A percentile compares a stretch with the other conserved stretches of the same genome.
Evolutionary conservation across 2,888 invertebrate genomes (phyloP).

Genomic region (Epicampocera succincta): DNA sequence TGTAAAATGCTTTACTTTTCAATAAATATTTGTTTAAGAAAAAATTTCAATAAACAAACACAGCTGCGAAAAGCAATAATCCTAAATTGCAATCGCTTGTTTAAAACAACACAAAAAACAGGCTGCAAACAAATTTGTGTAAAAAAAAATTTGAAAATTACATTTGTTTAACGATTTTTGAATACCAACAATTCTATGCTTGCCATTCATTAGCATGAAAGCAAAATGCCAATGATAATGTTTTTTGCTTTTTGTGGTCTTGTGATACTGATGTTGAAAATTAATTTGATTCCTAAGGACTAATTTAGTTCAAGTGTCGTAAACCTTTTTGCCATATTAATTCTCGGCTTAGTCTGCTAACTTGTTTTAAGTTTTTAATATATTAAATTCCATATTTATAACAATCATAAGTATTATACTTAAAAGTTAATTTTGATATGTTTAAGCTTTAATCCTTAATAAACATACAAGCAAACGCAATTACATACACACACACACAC

Average conservation of each 20-base stretch:
- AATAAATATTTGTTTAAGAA: conserved; percentile 38
- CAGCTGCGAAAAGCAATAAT: conserved; percentile 1
- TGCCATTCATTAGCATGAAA: too few species aligned
- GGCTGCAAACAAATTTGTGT: conserved; percentile 1
- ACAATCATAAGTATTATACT: conserved; percentile 57
- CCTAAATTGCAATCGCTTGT: too few species aligned
- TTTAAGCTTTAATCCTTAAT: conserved; percentile 56
- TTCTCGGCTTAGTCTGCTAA: conserved; percentile 20
- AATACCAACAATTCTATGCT: not conserved
- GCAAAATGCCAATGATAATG: too few species aligned
- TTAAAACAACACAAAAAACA: not conserved
- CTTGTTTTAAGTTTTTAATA: conserved; percentile 24
- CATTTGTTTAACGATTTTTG: not conserved
- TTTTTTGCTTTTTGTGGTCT: not conserved
- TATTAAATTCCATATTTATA: conserved; percentile 52
- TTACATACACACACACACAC: not conserved
- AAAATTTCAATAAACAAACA: conserved; percentile 31
- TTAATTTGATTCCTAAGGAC: conserved; percentile 1
- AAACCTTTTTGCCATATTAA: conserved; percentile 1
- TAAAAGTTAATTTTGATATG: conserved; percentile 63
- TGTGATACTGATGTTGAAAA: not conserved
- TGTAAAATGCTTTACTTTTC: conserved; percentile 44
- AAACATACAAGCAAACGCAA: conserved; percentile 1
- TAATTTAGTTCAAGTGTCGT: conserved; percentile 21
- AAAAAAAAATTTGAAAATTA: not conserved